A percentile compares a stretch with the other conserved stretches of the same genome.
Evolutionary conservation across 2,113 vertebrate genomes (phyloP).

Genomic region (Dunckerocampus dactyliophorus): DNA sequence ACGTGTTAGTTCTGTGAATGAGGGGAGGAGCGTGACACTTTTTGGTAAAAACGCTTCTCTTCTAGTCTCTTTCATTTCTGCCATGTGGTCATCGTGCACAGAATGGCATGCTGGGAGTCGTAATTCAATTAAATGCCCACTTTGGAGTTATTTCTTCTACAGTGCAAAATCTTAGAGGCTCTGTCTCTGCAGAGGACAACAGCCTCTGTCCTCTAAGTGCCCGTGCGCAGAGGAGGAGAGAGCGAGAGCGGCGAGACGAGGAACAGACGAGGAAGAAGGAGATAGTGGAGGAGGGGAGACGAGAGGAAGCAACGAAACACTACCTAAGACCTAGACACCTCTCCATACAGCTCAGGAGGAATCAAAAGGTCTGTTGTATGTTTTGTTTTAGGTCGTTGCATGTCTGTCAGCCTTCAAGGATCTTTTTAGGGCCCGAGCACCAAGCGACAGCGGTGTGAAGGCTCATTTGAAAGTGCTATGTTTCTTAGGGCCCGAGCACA

Average conservation of each 20-base stretch:
- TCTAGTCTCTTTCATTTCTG: no score
- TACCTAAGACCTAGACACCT: slow-evolving; percentile 39
- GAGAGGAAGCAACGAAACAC: slow-evolving; percentile 18
- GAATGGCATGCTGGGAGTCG: no score
- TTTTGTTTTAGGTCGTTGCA: background rate
- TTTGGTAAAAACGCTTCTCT: slow-evolving; percentile 7
- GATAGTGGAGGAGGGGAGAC: background rate
- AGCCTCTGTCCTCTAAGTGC: slow-evolving; percentile 20
- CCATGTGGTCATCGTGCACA: no score
- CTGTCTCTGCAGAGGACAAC: background rate
- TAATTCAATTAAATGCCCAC: no score
- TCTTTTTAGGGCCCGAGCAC: background rate
- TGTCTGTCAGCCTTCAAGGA: background rate
- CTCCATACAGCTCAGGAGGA: slow-evolving; percentile 34
- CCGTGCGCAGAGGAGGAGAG: slow-evolving; percentile 25
- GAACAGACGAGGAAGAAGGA: slow-evolving; percentile 16
- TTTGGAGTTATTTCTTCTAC: background rate
- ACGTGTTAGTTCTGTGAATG: slow-evolving; percentile 10
- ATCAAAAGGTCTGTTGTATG: slow-evolving; percentile 26
- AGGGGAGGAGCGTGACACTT: slow-evolving; percentile 11
- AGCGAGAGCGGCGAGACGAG: slow-evolving; percentile 18
- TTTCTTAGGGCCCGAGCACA: no score
- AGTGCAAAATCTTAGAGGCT: slow-evolving; percentile 19
- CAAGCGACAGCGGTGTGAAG: no score
- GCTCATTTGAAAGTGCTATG: no score